Evolutionary conservation across 2,888 invertebrate species (phyloP).

Genomic region (Agonopterix arenella): DNA sequence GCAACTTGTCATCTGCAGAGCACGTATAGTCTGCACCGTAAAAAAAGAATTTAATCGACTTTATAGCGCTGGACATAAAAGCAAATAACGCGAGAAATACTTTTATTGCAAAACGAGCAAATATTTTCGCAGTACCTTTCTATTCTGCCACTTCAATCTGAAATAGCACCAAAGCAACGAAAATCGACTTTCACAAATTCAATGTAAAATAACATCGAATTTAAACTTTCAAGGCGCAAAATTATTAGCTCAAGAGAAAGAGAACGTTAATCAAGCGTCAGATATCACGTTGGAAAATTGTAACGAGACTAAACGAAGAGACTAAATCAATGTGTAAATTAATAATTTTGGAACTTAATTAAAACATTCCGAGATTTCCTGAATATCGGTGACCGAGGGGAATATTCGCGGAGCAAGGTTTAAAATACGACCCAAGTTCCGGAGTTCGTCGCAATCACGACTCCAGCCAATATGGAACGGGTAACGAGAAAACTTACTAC

Average conservation of each 20-base stretch:
- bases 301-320: too few relatives aligned
- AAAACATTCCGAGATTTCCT: slow-evolving; percentile 40
- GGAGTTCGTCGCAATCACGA: slow-evolving; percentile 18
- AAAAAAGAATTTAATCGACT: slow-evolving; percentile 37
- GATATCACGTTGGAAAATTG: background rate
- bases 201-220: too few relatives aligned
- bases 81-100: slow-evolving; percentile 4
- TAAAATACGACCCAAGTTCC: slow-evolving; percentile 27
- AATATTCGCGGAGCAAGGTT: slow-evolving; percentile 21
- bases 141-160: too few relatives aligned
- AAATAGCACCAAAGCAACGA: too few relatives aligned
- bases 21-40: slow-evolving; percentile 29
- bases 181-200: too few relatives aligned
- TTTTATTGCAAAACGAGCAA: slow-evolving; percentile 1
- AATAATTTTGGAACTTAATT: slow-evolving; percentile 55
- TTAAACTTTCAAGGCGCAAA: too few relatives aligned
- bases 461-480: slow-evolving; percentile 25
- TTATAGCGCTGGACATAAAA: slow-evolving; percentile 17
- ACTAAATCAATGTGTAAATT: slow-evolving; percentile 24
- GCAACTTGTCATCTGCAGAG: background rate
- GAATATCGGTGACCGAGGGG: slow-evolving; percentile 21
- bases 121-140: background rate
- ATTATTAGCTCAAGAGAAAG: too few relatives aligned
- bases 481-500: slow-evolving; percentile 33
- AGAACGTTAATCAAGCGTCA: background rate